Evolutionary conservation across 2,113 vertebrate genomes (phyloP).

Genomic region (Urocolius indicus): DNA sequence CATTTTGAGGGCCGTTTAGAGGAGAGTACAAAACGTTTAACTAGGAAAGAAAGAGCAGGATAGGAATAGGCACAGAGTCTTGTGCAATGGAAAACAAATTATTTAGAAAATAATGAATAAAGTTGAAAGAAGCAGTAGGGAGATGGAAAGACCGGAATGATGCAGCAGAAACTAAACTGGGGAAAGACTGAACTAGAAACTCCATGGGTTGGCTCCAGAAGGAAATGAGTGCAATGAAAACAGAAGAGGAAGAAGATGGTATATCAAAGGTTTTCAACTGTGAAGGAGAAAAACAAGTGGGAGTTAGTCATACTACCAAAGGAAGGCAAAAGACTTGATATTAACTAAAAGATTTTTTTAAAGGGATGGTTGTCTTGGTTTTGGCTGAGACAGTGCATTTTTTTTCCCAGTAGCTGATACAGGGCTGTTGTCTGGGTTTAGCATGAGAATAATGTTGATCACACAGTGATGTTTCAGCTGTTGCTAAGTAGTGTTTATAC

Average conservation of each 20-base stretch:
- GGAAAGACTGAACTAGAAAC: not conserved
- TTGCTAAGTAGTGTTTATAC: too few relatives aligned
- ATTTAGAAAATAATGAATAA: not conserved
- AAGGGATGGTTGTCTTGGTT: not conserved
- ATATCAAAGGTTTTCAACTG: not conserved
- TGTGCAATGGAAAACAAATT: not conserved
- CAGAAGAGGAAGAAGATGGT: not conserved
- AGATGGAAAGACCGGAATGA: not conserved
- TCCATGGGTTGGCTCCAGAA: not conserved
- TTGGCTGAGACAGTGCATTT: too few relatives aligned
- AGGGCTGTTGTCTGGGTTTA: too few relatives aligned
- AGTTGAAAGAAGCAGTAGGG: not conserved
- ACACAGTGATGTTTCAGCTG: too few relatives aligned
- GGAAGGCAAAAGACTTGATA: not conserved
- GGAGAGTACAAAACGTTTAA: not conserved
- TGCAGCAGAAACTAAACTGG: not conserved
- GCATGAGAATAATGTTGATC: too few relatives aligned
- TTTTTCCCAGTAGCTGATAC: too few relatives aligned
- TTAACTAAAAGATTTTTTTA: not conserved
- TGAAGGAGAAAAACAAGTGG: not conserved
- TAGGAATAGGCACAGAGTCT: not conserved
- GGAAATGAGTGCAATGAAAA: not conserved
- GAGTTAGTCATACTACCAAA: not conserved
- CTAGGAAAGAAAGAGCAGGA: not conserved
- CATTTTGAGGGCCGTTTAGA: not conserved